These are phyloP conservation scores for Hydraecia micacea DNA, from an alignment of 2,888 invertebrate genomes.

Conservation along the genomic window DNA sequence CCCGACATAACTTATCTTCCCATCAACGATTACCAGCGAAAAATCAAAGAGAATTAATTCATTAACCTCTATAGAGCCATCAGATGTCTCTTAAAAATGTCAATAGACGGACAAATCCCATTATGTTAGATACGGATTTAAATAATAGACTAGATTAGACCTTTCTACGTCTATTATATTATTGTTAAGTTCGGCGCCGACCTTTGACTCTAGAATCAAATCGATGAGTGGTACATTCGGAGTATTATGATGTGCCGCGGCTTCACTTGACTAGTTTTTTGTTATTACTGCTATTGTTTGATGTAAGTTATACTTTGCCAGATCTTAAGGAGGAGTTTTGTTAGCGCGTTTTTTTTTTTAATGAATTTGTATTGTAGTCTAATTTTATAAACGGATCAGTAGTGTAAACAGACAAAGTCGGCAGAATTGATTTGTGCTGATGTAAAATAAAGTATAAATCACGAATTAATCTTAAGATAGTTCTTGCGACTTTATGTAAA, in stretches of 20 bases:
- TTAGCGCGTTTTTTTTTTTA: constrained; percentile 50
- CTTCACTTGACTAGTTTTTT: constrained; percentile 81
- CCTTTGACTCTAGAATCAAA: constrained; percentile 78
- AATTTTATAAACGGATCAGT: not conserved
- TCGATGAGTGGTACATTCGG: constrained; percentile 83
- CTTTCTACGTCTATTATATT: constrained; percentile 76
- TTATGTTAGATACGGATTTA: constrained; percentile 78
- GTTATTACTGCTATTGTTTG: constrained; percentile 87
- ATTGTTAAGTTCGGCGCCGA: constrained; percentile 69
- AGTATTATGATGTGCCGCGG: constrained; percentile 78
- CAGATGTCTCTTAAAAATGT: constrained; percentile 73
- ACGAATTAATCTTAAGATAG: not conserved
- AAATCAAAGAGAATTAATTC: constrained; percentile 67
- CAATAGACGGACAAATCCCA: constrained; percentile 65
- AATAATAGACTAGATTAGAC: constrained; percentile 82
- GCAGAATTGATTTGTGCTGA: not conserved
- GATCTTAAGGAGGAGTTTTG: constrained; percentile 71
- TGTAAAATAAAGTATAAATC: not conserved
- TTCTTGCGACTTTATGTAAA: not conserved
- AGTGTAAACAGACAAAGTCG: not conserved
- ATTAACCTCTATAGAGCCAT: constrained; percentile 68
- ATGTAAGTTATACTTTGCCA: constrained; percentile 80
- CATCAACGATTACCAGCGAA: constrained; percentile 62
- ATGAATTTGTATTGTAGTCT: not conserved
- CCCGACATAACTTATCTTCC: constrained; percentile 44